Evolutionary conservation across 2,888 invertebrate genomes (phyloP), one percentile per base, ranked within the genome.

Genomic region (Pachycephus smyrnensis): DNA sequence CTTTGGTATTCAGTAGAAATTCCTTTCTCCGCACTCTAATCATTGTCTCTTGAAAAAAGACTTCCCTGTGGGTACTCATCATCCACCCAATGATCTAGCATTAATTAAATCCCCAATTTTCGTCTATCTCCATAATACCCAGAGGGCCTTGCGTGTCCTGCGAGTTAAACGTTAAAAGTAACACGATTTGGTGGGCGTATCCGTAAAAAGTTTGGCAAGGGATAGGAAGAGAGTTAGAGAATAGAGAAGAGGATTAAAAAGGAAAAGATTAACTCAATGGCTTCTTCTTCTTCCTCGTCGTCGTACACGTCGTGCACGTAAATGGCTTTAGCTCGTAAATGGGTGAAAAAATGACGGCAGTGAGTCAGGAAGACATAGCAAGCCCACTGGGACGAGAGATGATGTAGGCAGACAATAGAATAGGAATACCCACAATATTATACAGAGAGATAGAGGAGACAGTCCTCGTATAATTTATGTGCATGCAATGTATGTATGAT

Each of bases 381-480:
- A 76, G 69, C 74, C 68, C 75, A 55, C 76, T 68, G 40, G 36
- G 32, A 40, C 75, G 33, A 73, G 75, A 76, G 75, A 80, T 80
- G 79, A 86, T 84, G 88, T 88, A 87, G 87, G 88, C 83, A 88
- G 88, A 88, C 88, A 88, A 88, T 88, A 82, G 88, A 84, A 86
- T 82, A 81, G 81, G 82, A 81, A 77, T 80, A 80, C 81, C 81
- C 80, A 77, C 77, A 78, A 80, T 81, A 81, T 80, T 79, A 79
- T 55, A 31, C 75, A 6, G 15, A 73, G 73, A 32, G 69, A 35
- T 6, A 12, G n/a, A 15, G 36, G 55, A 68, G 55, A 76, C 12
- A 37, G 15, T 36, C 33, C 73, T 84, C 80, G 79, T 83, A 74
- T 75, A 55, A 55, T 55, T 82, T 75, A 86, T 86, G 84, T 85